These are phyloP conservation scores for Rhizoglyphus robini DNA, from an alignment of 1,140 invertebrate species.

Conservation along the genomic window DNA sequence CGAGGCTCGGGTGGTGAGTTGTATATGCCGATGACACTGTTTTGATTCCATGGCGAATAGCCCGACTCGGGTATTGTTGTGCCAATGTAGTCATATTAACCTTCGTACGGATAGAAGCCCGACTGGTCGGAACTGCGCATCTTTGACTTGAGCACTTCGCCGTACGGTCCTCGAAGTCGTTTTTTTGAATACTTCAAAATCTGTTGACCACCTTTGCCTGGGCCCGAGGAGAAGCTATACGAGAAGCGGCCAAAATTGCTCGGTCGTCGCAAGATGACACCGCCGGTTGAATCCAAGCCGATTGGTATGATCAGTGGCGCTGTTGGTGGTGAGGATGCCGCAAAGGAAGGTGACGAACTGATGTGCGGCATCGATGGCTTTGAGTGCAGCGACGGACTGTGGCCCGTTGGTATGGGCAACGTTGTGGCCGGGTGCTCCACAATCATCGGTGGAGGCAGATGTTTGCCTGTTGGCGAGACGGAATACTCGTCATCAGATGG, in stretches of 20 bases:
- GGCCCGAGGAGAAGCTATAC: not conserved
- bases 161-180: constrained; percentile 1
- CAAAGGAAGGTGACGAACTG: not conserved
- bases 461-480: not conserved
- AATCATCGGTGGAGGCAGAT: not conserved
- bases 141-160: constrained; percentile 11
- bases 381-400: not conserved
- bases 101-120: not conserved
- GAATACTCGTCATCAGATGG: not conserved
- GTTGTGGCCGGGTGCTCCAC: not conserved
- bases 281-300: not conserved
- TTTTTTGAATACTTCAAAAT: not conserved
- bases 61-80: not conserved
- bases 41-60: not conserved
- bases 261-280: not conserved
- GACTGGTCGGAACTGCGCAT: not conserved
- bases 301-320: not conserved
- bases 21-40: not conserved
- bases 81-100: not conserved
- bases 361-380: not conserved
- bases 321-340: not conserved
- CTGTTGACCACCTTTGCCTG: not conserved
- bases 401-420: not conserved
- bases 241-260: not conserved
- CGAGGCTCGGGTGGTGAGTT: not conserved